Base-by-base conservation (phyloP, 2,113 vertebrate genomes). In the Mohoua ochrocephala region DNA sequence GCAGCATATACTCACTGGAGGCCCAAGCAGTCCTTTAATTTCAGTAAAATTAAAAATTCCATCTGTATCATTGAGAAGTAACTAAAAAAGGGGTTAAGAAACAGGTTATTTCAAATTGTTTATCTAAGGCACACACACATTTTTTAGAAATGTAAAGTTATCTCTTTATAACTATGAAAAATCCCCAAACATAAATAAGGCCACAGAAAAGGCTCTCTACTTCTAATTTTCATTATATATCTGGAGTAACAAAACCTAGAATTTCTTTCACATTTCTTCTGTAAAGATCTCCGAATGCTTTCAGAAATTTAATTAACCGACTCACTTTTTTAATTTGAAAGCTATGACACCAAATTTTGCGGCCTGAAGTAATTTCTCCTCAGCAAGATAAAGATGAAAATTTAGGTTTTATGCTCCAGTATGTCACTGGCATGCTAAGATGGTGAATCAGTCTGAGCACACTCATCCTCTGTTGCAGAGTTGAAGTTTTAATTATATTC, bases 51-150 rank as follows among this genome's bases (percentile, higher is more conserved):
- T 99, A 94, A 98, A 97, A 93, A 96, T 84, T 81, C 98, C 98
- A 6, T 98, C 96, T 26, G 99, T 99, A 74, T 98, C 93, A 64
- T 99, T 99, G 26, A 98, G 95, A 41, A 99, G 95, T 41, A 99
- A 96, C 99, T 99, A 91, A 87, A 96, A 89, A 84, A 54, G 20
- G 17, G 10, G 15, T 89, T 75, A 84, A 95, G 21, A 33, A 92
- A 54, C 18, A 73, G 28, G 28, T 93, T 92, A 74, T 63, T 93
- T 85, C 26, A 83, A 69, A 75, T 8, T 15, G 15, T 67, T 88
- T 63, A 7, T 37, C 10, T 63, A 49, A 31, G 37, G 8, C 37
- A 86, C 3, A 47, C 7, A 50, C 4, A 35, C 39, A 39, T 2
- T 84, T 75, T 89, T 85, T 68, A 80, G 54, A 80, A 80, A 65